phyloP scores from a whole-genome alignment of 2,797 vertebrate genomes.

The Tokudaia tokunoshimensis region DNA sequence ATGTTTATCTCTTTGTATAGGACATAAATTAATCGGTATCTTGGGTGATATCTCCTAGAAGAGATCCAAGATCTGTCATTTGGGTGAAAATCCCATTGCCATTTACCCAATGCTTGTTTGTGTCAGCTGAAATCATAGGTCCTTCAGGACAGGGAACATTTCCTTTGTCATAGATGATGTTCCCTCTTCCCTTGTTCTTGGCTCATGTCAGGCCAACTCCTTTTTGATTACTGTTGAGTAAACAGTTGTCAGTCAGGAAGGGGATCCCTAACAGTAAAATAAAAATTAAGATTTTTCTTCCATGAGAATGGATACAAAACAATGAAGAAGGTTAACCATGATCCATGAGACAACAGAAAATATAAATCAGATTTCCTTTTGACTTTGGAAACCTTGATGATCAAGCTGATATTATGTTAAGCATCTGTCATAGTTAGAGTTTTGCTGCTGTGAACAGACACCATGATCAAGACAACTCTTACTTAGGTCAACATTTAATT shows the following conservation, averaged over 20 bases:
- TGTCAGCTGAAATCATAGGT: neutral
- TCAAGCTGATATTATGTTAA: neutral
- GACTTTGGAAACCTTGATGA: neutral
- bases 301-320: neutral
- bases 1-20: neutral
- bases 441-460: neutral
- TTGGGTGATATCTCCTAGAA: neutral
- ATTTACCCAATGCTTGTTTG: neutral
- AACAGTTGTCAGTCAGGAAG: neutral
- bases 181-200: neutral
- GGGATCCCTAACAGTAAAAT: neutral
- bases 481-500: neutral
- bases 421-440: neutral
- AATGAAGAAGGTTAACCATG: neutral
- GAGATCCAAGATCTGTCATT: neutral
- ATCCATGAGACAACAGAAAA: neutral
- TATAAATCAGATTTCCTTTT: neutral
- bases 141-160: neutral
- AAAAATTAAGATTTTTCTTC: neutral
- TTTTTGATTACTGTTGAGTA: neutral
- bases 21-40: conserved; percentile 38
- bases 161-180: neutral
- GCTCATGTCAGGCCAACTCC: neutral
- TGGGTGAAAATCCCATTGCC: conserved; percentile 4
- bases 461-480: neutral